Evolutionary conservation across 2,113 vertebrate species (phyloP), one percentile per base, ranked within the genome.

Genomic region (Lophura nycthemera): DNA sequence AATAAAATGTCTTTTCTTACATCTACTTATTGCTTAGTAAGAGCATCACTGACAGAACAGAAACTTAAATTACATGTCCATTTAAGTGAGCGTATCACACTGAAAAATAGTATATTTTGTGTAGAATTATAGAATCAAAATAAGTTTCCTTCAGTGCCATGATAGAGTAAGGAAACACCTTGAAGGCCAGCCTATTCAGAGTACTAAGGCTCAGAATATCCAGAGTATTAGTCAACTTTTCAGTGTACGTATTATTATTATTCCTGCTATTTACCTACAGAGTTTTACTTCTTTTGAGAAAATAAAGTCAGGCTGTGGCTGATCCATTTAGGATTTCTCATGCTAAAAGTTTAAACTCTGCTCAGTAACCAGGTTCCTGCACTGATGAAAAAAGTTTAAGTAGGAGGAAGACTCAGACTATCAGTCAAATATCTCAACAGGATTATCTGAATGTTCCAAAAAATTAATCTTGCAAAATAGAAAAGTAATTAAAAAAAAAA

Each of bases 191-290:
- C 34, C 60, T 74, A 88, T 30, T 93, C 72, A 90, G 92, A 81
- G 91, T 86, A 88, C 66, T 90, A 96, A 88, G 69, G 69, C 83
- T 96, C 57, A 88, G 42, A 83, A 86, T 88, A 91, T 38, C 40
- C 38, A 8, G 32, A 86, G 47, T 52, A 83, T 93, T 93, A 95
- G n/a, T 5, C 29, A 22, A 57, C 47, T 93, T 83, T 72, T 47
- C 88, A 91, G 50, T 40, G 60, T 18, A 30, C 10, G 16, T 43
- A 74, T 86, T 93, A 94, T 77, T 90, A 74, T 65, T 81, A 86
- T 61, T 88, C 60, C 79, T 94, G 81, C 75, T 93, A 96, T 94
- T 95, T 96, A 90, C 63, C 24, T 42, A 79, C 72, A 75, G 78
- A n/a, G 48, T 85, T 95, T 87, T 85, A 82, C 36, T 70, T 57